A percentile compares a stretch with the other conserved stretches of the same genome.
These are phyloP conservation scores for Drosophila mojavensis DNA, from an alignment of 1,140 invertebrate species.

Conservation along the genomic window DNA sequence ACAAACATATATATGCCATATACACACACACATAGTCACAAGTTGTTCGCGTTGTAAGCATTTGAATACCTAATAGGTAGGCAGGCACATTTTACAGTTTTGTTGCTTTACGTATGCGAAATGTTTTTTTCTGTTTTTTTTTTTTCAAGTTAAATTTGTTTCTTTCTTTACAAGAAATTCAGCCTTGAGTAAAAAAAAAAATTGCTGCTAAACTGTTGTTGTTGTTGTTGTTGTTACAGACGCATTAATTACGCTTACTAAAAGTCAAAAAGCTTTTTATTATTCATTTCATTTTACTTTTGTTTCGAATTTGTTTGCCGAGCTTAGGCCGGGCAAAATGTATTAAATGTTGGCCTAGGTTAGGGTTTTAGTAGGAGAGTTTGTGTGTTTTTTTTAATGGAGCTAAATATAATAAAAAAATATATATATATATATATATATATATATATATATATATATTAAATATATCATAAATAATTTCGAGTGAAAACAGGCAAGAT, in stretches of 20 bases:
- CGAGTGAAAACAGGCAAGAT: too few species aligned
- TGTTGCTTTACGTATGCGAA: constrained; percentile 60
- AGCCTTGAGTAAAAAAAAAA: constrained; percentile 49
- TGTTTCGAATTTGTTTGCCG: background rate
- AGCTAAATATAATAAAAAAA: too few species aligned
- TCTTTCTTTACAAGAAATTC: constrained; percentile 64
- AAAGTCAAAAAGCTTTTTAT: background rate
- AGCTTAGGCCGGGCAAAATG: too few species aligned
- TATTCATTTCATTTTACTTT: constrained; percentile 15
- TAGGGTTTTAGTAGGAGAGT: too few species aligned
- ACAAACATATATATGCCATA: background rate
- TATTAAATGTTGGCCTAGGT: too few species aligned
- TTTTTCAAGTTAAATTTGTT: constrained; percentile 62
- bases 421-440: too few species aligned
- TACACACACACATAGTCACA: constrained; percentile 26
- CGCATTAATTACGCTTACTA: constrained; percentile 36
- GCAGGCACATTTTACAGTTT: constrained; percentile 52
- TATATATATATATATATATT: too few species aligned
- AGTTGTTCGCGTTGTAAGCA: constrained; percentile 67
- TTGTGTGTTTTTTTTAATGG: too few species aligned
- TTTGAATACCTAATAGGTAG: constrained; percentile 76
- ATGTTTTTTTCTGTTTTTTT: constrained; percentile 29
- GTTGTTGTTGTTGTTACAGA: constrained; percentile 32
- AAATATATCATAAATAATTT: too few species aligned
- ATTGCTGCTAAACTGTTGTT: constrained; percentile 24